phyloP scores from a whole-genome alignment of 1,140 invertebrate genomes.

The Anoplolepis gracilipes region DNA sequence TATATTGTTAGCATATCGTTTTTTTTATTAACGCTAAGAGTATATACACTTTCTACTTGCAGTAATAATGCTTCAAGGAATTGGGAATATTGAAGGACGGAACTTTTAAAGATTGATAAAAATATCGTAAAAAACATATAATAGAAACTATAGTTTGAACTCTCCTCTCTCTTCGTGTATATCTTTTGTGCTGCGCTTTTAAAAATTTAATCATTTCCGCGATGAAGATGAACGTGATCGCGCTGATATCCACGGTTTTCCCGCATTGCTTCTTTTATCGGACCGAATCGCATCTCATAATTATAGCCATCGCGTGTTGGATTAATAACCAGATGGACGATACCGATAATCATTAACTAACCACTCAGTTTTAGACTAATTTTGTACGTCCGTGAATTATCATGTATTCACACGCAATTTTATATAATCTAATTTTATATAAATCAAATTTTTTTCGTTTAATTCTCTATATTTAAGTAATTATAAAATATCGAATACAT shows the following conservation, averaged over 20 bases:
- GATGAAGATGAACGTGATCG: constrained; percentile 39
- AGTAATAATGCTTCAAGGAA: not conserved
- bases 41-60: not conserved
- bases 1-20: not conserved
- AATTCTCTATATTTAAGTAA: not conserved
- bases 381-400: not conserved
- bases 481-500: not conserved
- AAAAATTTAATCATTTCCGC: constrained; percentile 39
- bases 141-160: constrained; percentile 1
- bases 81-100: too few relatives aligned
- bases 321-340: constrained; percentile 51
- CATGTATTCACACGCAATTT: constrained; percentile 10
- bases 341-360: too few relatives aligned
- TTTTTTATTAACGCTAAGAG: not conserved
- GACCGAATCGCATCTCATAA: constrained; percentile 23
- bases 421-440: not conserved
- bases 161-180: not conserved
- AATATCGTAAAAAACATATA: too few relatives aligned
- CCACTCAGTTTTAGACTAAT: constrained; percentile 27
- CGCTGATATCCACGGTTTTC: constrained; percentile 10
- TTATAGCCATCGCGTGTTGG: constrained; percentile 5
- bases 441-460: constrained; percentile 7
- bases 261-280: constrained; percentile 35
- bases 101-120: too few relatives aligned
- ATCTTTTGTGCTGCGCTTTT: too few relatives aligned